A percentile compares a stretch with the other conserved stretches of the same genome.
Evolutionary conservation across 1,140 invertebrate genomes (phyloP).

Genomic region (Lucilia sericata): DNA sequence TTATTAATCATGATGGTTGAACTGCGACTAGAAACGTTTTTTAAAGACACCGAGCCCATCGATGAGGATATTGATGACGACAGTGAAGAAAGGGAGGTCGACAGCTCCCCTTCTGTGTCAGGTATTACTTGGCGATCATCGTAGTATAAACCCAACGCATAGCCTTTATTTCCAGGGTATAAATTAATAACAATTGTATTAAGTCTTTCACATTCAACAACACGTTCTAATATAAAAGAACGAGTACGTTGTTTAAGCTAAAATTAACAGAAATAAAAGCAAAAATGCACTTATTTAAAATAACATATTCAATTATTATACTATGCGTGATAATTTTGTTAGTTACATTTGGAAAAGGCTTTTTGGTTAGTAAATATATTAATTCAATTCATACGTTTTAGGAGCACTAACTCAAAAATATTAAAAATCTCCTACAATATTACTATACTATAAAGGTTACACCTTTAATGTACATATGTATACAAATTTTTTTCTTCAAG

Average conservation of each 20-base stretch:
- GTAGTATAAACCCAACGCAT: slow-evolving; percentile 83
- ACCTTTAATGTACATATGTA: too few relatives aligned
- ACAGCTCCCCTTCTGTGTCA: slow-evolving; percentile 57
- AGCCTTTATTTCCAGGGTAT: slow-evolving; percentile 91
- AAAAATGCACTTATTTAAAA: too few relatives aligned
- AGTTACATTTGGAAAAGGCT: too few relatives aligned
- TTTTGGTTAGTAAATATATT: too few relatives aligned
- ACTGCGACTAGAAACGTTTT: slow-evolving; percentile 52
- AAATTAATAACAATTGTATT: slow-evolving; percentile 92
- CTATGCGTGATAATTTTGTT: too few relatives aligned
- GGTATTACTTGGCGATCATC: slow-evolving; percentile 60
- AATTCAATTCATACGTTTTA: too few relatives aligned
- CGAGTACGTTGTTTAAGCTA: slow-evolving; percentile 64
- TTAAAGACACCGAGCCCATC: slow-evolving; percentile 20
- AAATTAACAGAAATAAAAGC: slow-evolving; percentile 29
- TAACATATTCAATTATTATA: too few relatives aligned
- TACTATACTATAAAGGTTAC: too few relatives aligned
- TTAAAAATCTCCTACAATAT: too few relatives aligned
- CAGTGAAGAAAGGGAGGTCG: slow-evolving; percentile 47
- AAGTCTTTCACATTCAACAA: slow-evolving; percentile 85
- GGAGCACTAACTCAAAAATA: too few relatives aligned
- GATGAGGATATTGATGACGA: slow-evolving; percentile 13
- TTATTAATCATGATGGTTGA: slow-evolving; percentile 32
- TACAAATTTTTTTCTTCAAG: too few relatives aligned
- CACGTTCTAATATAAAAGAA: slow-evolving; percentile 85